A percentile compares a stretch with the other conserved stretches of the same genome.
Conservation (phyloP, 2,888 invertebrate genomes). For the Cheilosia vernalis region DNA sequence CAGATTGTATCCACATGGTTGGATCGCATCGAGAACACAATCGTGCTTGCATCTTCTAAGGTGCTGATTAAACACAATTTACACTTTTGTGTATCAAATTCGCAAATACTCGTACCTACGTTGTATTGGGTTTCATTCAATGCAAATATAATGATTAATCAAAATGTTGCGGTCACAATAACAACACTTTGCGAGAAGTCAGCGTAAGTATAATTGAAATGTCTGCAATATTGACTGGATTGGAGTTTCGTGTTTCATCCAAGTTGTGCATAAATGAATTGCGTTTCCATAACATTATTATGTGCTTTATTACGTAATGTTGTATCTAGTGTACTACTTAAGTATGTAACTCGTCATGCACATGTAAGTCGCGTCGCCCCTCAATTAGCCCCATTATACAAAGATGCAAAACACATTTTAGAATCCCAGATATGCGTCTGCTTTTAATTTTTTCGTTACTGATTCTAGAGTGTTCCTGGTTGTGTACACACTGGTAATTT, state of each 20-base stretch:
- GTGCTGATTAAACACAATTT: slow-evolving; percentile 15
- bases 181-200: neutral
- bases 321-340: neutral
- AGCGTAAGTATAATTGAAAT: neutral
- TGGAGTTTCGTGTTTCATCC: slow-evolving; percentile 23
- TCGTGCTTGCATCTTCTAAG: neutral
- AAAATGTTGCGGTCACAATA: slow-evolving; percentile 17
- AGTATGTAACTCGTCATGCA: neutral
- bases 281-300: neutral
- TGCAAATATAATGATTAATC: slow-evolving; percentile 7
- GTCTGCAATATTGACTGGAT: slow-evolving; percentile 11
- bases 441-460: slow-evolving; percentile 49
- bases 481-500: slow-evolving; percentile 20
- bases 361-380: slow-evolving; percentile 24
- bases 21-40: neutral
- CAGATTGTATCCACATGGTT: slow-evolving; percentile 27
- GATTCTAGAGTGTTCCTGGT: slow-evolving; percentile 59
- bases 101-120: neutral
- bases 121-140: slow-evolving; percentile 17
- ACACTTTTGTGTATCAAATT: slow-evolving; percentile 7
- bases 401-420: slow-evolving; percentile 70
- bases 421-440: slow-evolving; percentile 33
- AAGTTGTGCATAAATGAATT: slow-evolving; percentile 14
- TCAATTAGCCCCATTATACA: slow-evolving; percentile 60
- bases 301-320: slow-evolving; percentile 21